Base-by-base conservation (phyloP, 2,113 vertebrate genomes). In the Maccullochella peelii region DNA sequence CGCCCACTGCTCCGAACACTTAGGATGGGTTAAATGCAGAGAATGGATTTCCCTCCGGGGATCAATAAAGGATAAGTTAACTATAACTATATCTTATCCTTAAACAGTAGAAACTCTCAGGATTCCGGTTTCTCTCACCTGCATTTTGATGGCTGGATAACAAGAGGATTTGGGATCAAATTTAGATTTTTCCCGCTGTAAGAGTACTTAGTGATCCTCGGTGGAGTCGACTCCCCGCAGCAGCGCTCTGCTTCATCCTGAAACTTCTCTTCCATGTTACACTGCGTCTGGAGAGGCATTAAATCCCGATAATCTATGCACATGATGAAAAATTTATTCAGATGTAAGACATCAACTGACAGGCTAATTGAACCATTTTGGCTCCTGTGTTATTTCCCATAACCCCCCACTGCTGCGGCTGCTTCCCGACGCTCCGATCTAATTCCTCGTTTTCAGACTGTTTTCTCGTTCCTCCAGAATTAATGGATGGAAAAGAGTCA, bases 351-450 rank as follows among this genome's bases (percentile, higher is more conserved):
- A 81, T 74, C 87, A 91, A 90, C 77, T 86, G 90, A 88, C 85
- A 65, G 47, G 69, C 75, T 93, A 89, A 94, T 93, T 92, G 87
- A 88, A 83, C 85, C 84, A 74, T 84, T 91, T 90, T 86, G 72
- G 55, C 71, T 89, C 73, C 77, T 50, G 12, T 83, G 75, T 77
- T 83, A 75, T 90, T 87, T 76, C 79, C 86, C 84, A 77, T 15
- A 70, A 80, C 71, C 77, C 91, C 50, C 72, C 44, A 18, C 77
- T 78, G 62, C 83, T 81, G 67, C 70, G 27, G 83, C 77, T n/a
- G 73, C 84, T 84, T 85, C 75, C 72, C 33, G 55, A 71, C 61
- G 73, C 81, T 81, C 63, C 49, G 25, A 82, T 86, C 65, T 75
- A 73, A 85, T 89, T 88, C 70, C 44, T 70, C 30, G 36, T 62